These are phyloP conservation scores for Leistus spinibarbis DNA, from an alignment of 2,888 invertebrate species.

Conservation along the genomic window DNA sequence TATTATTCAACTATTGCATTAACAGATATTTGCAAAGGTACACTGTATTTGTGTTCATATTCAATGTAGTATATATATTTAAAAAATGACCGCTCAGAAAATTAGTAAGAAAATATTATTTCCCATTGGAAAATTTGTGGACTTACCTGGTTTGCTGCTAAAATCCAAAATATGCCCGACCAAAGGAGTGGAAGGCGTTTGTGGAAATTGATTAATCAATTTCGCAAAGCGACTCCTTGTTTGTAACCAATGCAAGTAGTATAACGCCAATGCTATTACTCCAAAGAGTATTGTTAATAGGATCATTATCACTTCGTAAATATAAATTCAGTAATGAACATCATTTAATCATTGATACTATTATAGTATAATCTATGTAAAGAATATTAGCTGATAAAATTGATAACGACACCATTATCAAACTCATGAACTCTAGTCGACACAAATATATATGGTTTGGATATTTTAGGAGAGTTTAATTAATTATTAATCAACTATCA, in stretches of 20 bases:
- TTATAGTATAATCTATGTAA: background rate
- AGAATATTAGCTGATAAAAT: too few species aligned
- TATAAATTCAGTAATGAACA: background rate
- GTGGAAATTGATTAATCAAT: background rate
- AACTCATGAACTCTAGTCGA: too few species aligned
- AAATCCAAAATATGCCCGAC: background rate
- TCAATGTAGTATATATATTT: too few species aligned
- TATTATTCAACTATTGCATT: too few species aligned
- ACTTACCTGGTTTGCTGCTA: conserved; percentile 4
- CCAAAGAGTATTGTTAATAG: background rate
- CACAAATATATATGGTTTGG: too few species aligned
- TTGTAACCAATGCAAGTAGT: background rate
- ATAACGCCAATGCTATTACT: background rate
- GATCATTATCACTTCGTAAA: background rate
- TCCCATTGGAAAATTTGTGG: background rate
- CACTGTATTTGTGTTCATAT: too few species aligned
- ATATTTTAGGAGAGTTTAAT: too few species aligned
- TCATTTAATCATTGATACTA: background rate
- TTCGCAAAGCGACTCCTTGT: background rate
- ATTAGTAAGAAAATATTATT: too few species aligned
- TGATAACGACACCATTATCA: too few species aligned
- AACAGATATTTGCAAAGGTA: too few species aligned
- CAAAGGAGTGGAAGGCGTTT: background rate
- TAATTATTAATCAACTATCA: too few species aligned
- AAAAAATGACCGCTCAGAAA: too few species aligned